Evolutionary conservation across 2,797 vertebrate species (phyloP), one percentile per base, ranked within the genome.

Genomic region (Heterohyrax brucei): DNA sequence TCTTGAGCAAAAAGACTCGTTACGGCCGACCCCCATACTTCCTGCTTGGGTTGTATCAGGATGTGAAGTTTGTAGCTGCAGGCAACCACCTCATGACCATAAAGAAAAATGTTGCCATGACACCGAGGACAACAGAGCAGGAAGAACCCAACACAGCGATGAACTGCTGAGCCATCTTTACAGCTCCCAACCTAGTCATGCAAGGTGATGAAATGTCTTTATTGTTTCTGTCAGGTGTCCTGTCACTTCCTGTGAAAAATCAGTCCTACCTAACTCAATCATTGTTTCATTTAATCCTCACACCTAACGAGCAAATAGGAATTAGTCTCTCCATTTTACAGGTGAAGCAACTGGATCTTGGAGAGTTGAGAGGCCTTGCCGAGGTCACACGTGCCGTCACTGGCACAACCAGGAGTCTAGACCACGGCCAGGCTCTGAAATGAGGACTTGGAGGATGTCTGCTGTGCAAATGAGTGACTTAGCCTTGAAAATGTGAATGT

Each of bases 251-350:
- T 66, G 70, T 90, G 78, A 83, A 94, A 79, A 89, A 30, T 66
- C 64, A 62, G 62, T 46, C 62, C 30, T 50, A 68, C 13, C 22
- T 39, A 46, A 72, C 48, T 33, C 53, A 72, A 24, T 44, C 13
- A 59, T 62, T 39, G 59, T 87, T 86, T 72, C 48, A 48, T 80
- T 86, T 83, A 33, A 68, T 85, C 75, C 18, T 86, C 61, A 53
- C 59, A 56, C 33, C 53, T 33, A 30, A 18, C 72, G 28, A 81
- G 39, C 59, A 85, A 56, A 22, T 77, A 14, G 14, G 28, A 76
- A 66, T 80, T 64, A 62, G 70, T 79, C 73, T 79, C 19, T 39
- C 61, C 72, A 53, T 53, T 53, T 56, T 56, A 56, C 53, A 56
- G 13, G 53, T 56, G 53, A 56, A 13, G 53, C 13, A 75, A 50